These are phyloP conservation scores for Salpingus planirostris DNA, from an alignment of 2,888 invertebrate genomes.

Conservation along the genomic window DNA sequence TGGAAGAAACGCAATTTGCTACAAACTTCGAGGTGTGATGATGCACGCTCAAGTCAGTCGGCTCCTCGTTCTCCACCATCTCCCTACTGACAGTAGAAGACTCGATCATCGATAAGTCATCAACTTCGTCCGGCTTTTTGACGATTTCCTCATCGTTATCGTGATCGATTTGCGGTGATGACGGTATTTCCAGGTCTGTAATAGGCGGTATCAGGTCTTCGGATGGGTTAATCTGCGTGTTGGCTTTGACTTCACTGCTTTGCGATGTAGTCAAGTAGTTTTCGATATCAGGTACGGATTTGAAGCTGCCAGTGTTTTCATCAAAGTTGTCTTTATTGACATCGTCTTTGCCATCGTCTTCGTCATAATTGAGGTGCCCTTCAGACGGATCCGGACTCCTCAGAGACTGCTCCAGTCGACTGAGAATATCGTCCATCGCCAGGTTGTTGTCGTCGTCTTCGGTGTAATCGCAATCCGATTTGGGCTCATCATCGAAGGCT, in stretches of 20 bases:
- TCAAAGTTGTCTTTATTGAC: no score
- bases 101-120: no score
- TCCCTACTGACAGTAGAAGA: no score
- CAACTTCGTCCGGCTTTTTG: no score
- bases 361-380: background rate
- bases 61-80: no score
- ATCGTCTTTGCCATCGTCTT: background rate
- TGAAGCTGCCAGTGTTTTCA: no score
- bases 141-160: no score
- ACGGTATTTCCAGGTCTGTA: no score
- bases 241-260: conserved; percentile 32
- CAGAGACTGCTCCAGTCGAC: conserved; percentile 54
- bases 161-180: no score
- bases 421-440: conserved; percentile 51
- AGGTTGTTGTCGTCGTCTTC: conserved; percentile 41
- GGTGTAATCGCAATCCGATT: conserved; percentile 38
- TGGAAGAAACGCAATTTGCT: no score
- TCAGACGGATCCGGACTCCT: conserved; percentile 34
- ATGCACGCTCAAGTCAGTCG: no score
- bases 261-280: conserved; percentile 18
- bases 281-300: background rate
- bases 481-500: conserved; percentile 20
- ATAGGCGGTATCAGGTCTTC: conserved; percentile 32
- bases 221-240: conserved; percentile 30
- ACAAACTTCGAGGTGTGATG: no score